Percentiles rank a stretch among this genome's conserved stretches.
Conservation (phyloP, 2,797 vertebrate genomes). For the Setipinna tenuifilis region DNA sequence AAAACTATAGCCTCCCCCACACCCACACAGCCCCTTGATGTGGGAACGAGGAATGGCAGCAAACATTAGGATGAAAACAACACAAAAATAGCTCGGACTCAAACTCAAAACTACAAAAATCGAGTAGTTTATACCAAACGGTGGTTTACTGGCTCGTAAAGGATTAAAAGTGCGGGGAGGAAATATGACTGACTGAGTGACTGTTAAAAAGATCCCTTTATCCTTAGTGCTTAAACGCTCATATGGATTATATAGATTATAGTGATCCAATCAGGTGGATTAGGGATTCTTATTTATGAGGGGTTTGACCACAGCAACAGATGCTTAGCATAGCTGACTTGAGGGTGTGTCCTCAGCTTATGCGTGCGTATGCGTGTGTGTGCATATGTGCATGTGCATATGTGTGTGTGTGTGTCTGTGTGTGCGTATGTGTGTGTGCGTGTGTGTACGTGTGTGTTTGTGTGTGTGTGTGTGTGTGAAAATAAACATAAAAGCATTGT, state of each 20-base stretch:
- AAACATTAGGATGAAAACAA: neutral
- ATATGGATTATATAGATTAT: neutral
- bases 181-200: too few relatives aligned
- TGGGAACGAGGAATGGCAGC: too few relatives aligned
- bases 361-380: neutral
- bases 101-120: too few relatives aligned
- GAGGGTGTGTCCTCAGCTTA: neutral
- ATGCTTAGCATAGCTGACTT: neutral
- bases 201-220: too few relatives aligned
- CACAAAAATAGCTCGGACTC: neutral
- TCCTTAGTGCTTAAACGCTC: too few relatives aligned
- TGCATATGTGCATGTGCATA: neutral
- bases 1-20: neutral
- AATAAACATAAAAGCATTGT: too few relatives aligned
- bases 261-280: neutral
- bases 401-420: neutral
- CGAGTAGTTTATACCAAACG: too few relatives aligned
- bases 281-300: neutral
- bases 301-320: neutral
- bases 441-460: neutral
- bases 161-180: too few relatives aligned
- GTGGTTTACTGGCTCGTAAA: too few relatives aligned
- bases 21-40: neutral
- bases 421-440: neutral
- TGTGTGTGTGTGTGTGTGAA: too few relatives aligned